Base-by-base conservation (phyloP, 2,113 vertebrate genomes). In the Entomyzon cyanotis region DNA sequence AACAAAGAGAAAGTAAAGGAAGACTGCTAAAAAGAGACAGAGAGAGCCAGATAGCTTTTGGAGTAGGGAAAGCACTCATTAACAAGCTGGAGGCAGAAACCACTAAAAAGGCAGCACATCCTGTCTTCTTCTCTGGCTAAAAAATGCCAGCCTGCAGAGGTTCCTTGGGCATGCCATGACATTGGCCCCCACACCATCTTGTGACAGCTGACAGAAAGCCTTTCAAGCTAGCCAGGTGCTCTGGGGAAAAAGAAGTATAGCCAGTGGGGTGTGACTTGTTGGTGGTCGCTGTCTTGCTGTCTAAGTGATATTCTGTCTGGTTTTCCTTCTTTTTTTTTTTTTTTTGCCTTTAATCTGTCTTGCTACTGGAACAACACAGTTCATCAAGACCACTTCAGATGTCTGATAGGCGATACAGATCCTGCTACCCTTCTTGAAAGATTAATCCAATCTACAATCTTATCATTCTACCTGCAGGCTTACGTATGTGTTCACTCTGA, bases 81-180 rank as follows among this genome's bases (percentile, higher is more conserved):
- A 63, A 27, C 18, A 69, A 62, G 42, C 52, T 73, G 52, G 47
- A 81, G 31, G 68, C 46, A 76, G 59, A 74, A 44, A 56, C 39
- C 27, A 3, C 22, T 30, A 33, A 39, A 41, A 74, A 47, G 20
- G 52, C 41, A 73, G 28, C 1, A 2, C 10, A 55, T 42, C 20
- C 25, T 27, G 5, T 68, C 49, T 65, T 44, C 23, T 81, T 58
- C 18, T 30, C 31, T 20, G 64, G 14, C 35, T 55, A 47, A 47
- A 58, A 79, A 80, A 71, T 9, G 7, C 7, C 49, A 71, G 1
- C 6, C n/a, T 35, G 33, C 68, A 82, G 55, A 59, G 7, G 7
- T 47, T 63, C n/a, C 42, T 84, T 20, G 9, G 19, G 30, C 1
- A 2, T 0, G 0, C 0, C 18, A 22, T 7, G 18, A 33, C n/a